These are phyloP conservation scores for Muntiacus muntjak DNA, from an alignment of 2,113 vertebrate genomes.

Conservation along the genomic window DNA sequence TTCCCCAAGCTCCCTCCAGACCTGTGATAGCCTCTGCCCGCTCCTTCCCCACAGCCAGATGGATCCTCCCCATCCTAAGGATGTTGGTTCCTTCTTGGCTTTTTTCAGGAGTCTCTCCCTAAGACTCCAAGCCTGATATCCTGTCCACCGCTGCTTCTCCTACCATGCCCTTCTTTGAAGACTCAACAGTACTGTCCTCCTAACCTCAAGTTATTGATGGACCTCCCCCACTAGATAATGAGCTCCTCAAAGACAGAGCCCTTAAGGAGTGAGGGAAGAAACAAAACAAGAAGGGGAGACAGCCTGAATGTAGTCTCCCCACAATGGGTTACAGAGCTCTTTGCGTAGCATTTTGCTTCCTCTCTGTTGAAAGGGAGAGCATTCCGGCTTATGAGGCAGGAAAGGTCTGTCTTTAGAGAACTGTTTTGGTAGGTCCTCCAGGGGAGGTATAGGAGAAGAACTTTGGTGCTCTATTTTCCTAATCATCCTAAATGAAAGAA, in stretches of 20 bases:
- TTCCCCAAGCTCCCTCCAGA: not conserved
- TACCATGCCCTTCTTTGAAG: accelerated
- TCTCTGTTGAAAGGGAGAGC: not conserved
- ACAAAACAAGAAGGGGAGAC: not conserved
- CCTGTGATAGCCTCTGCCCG: not conserved
- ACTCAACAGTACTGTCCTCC: accelerated
- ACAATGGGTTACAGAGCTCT: not conserved
- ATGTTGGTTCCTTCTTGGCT: accelerated
- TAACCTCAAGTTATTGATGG: accelerated
- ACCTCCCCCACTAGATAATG: accelerated
- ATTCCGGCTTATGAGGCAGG: not conserved
- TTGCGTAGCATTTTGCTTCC: accelerated
- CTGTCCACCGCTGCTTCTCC: not conserved
- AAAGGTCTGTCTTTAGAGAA: not conserved
- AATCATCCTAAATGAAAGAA: not conserved
- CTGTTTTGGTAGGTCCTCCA: not conserved
- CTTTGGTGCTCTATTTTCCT: not conserved
- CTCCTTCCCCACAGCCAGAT: too few species aligned
- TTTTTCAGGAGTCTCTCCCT: not conserved
- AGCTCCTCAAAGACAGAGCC: not conserved
- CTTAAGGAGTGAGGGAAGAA: too few species aligned
- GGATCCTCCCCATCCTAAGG: accelerated
- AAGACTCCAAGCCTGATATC: too few species aligned
- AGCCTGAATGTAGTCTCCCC: accelerated
- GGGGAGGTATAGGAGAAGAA: not conserved